These are phyloP conservation scores for Styela plicata DNA, from an alignment of 23 tunicate genomes.

Conservation along the genomic window DNA sequence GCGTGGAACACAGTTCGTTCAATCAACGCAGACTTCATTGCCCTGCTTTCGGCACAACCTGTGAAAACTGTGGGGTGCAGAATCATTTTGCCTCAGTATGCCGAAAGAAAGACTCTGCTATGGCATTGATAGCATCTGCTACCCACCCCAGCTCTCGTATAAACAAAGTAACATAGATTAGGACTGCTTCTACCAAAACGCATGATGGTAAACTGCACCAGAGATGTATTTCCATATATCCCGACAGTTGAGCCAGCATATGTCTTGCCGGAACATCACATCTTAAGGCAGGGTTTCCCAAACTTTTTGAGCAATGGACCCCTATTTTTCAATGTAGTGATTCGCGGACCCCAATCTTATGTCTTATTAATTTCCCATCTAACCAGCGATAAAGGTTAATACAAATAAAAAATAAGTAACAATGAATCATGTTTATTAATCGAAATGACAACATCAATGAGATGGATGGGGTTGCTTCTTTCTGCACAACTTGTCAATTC, in stretches of 20 bases:
- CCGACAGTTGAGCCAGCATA: not conserved
- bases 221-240: not conserved
- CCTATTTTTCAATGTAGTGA: no score
- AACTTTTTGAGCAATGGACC: no score
- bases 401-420: no score
- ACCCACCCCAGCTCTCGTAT: not conserved
- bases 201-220: not conserved
- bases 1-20: not conserved
- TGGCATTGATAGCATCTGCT: not conserved
- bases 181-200: not conserved
- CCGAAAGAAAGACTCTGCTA: not conserved
- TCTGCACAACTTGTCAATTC: no score
- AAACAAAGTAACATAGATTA: not conserved
- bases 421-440: no score
- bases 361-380: no score
- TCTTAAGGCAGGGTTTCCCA: no score
- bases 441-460: no score
- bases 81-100: not conserved
- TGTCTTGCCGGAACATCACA: not conserved
- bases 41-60: not conserved
- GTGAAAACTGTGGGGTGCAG: not conserved
- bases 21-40: not conserved
- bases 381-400: no score
- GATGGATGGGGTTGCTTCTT: no score
- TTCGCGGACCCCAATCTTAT: no score